Evolutionary conservation across 2,888 invertebrate species (phyloP).

Genomic region (Zootermopsis nevadensis): DNA sequence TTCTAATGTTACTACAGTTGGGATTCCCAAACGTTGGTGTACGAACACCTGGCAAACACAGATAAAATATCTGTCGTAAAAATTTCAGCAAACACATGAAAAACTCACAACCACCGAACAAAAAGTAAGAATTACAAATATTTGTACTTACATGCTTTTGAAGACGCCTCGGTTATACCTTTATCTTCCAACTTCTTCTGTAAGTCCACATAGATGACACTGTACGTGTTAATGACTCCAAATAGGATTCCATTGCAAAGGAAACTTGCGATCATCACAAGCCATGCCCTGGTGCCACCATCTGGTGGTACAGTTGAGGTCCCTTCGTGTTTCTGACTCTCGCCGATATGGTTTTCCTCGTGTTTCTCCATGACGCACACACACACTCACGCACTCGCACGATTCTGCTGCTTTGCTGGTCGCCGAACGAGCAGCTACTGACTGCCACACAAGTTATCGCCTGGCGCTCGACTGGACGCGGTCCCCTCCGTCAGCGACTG

Average conservation of each 20-base stretch:
- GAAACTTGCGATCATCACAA: constrained; percentile 86
- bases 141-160: constrained; percentile 81
- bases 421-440: background rate
- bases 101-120: background rate
- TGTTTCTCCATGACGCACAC: background rate
- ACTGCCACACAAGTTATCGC: background rate
- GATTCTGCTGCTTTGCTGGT: background rate
- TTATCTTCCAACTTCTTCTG: constrained; percentile 71
- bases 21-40: too few species aligned
- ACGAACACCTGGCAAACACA: background rate
- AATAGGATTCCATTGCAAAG: constrained; percentile 91
- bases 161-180: constrained; percentile 77
- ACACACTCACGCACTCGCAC: too few species aligned
- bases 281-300: constrained; percentile 83
- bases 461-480: background rate
- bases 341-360: background rate
- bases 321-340: background rate
- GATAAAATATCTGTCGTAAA: background rate
- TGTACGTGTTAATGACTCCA: constrained; percentile 90
- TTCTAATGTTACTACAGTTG: too few species aligned
- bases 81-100: background rate
- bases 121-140: background rate
- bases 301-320: constrained; percentile 67
- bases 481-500: background rate
- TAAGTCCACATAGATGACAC: constrained; percentile 80